Percentiles rank a stretch among this genome's conserved stretches.
phyloP scores from a whole-genome alignment of 1,140 invertebrate genomes.

The Chelonus insularis region DNA sequence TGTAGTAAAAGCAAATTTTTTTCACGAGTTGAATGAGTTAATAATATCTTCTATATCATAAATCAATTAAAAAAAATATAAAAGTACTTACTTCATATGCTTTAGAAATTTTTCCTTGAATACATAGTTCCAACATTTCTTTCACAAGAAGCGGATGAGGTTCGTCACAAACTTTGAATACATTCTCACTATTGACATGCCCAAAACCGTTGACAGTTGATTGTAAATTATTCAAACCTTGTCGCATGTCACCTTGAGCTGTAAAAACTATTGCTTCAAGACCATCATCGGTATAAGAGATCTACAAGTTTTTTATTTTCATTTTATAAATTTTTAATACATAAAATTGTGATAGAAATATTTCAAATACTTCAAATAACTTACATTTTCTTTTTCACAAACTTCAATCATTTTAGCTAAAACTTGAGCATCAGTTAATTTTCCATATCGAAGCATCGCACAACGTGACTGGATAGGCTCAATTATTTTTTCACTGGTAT shows the following conservation, averaged over 20 bases:
- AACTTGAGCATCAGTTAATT: slow-evolving; percentile 87
- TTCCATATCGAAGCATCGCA: slow-evolving; percentile 94
- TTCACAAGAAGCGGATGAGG: slow-evolving; percentile 94
- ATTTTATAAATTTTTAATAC: not conserved
- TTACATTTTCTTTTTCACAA: slow-evolving; percentile 74
- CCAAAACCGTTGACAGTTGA: slow-evolving; percentile 95
- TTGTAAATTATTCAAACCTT: slow-evolving; percentile 97
- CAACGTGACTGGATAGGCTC: slow-evolving; percentile 99
- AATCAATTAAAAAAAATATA: not conserved
- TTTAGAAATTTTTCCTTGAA: slow-evolving; percentile 79
- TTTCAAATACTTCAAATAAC: too few species aligned
- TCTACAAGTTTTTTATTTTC: slow-evolving; percentile 12
- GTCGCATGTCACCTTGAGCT: slow-evolving; percentile 97
- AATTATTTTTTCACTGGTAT: slow-evolving; percentile 98
- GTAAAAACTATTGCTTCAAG: slow-evolving; percentile 97
- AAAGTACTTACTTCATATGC: slow-evolving; percentile 73
- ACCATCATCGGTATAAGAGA: slow-evolving; percentile 88
- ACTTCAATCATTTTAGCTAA: slow-evolving; percentile 79
- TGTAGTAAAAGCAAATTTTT: too few species aligned
- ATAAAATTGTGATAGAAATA: slow-evolving; percentile 12
- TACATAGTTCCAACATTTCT: slow-evolving; percentile 88
- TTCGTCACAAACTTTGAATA: slow-evolving; percentile 99
- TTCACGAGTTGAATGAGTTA: too few species aligned
- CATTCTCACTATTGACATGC: slow-evolving; percentile 89
- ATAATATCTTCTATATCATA: not conserved